Evolutionary conservation across 2,113 vertebrate species (phyloP).

Genomic region (Neotoma lepida): DNA sequence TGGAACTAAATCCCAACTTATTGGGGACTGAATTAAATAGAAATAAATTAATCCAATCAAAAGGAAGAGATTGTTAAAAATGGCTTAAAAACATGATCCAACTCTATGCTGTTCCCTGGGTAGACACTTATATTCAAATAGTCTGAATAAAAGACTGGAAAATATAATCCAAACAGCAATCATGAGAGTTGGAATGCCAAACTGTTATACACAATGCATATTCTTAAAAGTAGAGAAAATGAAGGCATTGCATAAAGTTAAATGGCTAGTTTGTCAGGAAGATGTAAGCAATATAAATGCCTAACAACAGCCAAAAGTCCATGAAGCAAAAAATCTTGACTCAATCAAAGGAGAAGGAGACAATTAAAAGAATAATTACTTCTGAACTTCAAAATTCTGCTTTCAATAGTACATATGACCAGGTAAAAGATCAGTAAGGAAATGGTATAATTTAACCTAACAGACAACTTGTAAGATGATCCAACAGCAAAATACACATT

Average conservation of each 20-base stretch:
- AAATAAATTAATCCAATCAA: neutral
- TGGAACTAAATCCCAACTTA: neutral
- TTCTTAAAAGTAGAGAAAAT: neutral
- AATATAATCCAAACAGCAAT: neutral
- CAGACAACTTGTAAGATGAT: neutral
- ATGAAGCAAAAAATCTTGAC: neutral
- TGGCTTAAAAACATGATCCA: neutral
- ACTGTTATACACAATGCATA: neutral
- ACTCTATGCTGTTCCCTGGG: neutral
- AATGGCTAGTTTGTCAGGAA: neutral
- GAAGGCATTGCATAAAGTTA: neutral
- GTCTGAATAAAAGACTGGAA: neutral
- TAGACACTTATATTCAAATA: neutral
- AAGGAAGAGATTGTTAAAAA: neutral
- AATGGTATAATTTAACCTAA: neutral
- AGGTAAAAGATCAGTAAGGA: neutral
- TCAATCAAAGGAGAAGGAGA: neutral
- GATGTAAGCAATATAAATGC: neutral
- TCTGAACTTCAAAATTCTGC: neutral
- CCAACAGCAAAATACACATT: neutral
- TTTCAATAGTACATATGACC: neutral
- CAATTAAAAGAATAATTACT: neutral
- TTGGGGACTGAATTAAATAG: neutral
- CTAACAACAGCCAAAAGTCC: neutral
- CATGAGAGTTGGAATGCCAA: neutral